Evolutionary conservation across 1,140 invertebrate genomes (phyloP), one percentile per base, ranked within the genome.

Genomic region (Chymomyza costata): DNA sequence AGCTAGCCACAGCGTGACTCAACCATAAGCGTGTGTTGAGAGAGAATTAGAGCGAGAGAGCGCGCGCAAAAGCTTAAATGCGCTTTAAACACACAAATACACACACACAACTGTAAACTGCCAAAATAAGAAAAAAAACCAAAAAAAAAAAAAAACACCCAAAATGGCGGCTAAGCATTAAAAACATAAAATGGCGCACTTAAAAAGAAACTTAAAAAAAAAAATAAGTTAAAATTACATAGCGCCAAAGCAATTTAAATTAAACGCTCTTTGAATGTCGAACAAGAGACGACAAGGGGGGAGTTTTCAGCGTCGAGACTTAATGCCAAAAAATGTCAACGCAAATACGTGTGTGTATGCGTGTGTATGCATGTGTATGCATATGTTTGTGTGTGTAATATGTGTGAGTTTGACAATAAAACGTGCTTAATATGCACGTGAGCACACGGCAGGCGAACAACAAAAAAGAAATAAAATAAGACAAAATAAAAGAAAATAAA

Each of bases 341-440:
- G 41, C 43, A 49, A 49, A 30, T 18, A 41, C 51, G 37, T 39
- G 10, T 46, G 46, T 60, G 46, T 37, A 32, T 31, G 31, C 38
- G 45, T 38, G 21, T 47, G 47, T 51, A 34, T 48, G 14, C 34
- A 39, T 54, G 15, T 46, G 41, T 39, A 21, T 49, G 56, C 13
- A 35, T 8, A 8, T 46, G 30, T 52, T 34, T 43, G 39, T 13
- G 34, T 56, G 40, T 45, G 39, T n/a, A n/a, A n/a, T n/a, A n/a
- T 45, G 43, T 61, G 48, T 60, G 60, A 58, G 70, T 53, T 44
- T 51, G 65, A 74, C 54, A 59, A 63, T 74, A 64, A 68, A 74
- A 71, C 62, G 68, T 71, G 51, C 73, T 70, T 70, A 71, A 70
- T 71, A 70, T 70, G 67, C 67, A 70, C 67, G 68, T 71, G 67